A percentile compares a stretch with the other conserved stretches of the same genome.
These are phyloP conservation scores for Tauraco hartlaubi DNA, from an alignment of 2,797 vertebrate species.

Conservation along the genomic window DNA sequence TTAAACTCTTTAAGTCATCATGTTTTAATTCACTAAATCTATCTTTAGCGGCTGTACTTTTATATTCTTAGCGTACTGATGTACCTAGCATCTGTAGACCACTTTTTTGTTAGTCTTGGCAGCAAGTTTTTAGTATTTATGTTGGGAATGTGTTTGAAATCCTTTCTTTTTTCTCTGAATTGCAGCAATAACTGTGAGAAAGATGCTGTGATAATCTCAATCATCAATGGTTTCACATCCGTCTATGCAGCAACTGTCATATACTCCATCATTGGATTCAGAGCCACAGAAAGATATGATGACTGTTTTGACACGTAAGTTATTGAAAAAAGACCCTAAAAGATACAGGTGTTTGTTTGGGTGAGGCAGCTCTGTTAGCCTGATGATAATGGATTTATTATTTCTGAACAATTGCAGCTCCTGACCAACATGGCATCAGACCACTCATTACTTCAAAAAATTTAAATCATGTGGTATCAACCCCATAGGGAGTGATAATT, in stretches of 20 bases:
- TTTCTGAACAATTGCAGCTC: not conserved
- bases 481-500: not conserved
- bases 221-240: slow-evolving; percentile 91
- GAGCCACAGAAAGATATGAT: slow-evolving; percentile 90
- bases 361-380: not conserved
- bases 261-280: slow-evolving; percentile 93
- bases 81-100: not conserved
- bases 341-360: not conserved
- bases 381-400: not conserved
- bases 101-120: not conserved
- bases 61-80: not conserved
- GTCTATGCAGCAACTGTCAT: slow-evolving; percentile 90
- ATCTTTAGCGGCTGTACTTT: not conserved
- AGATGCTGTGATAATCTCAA: slow-evolving; percentile 89
- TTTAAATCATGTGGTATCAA: not conserved
- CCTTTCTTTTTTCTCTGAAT: not conserved
- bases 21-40: not conserved
- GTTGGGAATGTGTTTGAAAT: not conserved
- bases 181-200: slow-evolving; percentile 93
- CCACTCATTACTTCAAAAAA: not conserved
- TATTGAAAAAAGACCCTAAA: accelerated
- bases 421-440: not conserved
- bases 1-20: not conserved
- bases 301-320: slow-evolving; percentile 85
- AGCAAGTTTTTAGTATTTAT: not conserved